phyloP scores from a whole-genome alignment of 2,113 vertebrate species.

The Dendrocopos noguchii region DNA sequence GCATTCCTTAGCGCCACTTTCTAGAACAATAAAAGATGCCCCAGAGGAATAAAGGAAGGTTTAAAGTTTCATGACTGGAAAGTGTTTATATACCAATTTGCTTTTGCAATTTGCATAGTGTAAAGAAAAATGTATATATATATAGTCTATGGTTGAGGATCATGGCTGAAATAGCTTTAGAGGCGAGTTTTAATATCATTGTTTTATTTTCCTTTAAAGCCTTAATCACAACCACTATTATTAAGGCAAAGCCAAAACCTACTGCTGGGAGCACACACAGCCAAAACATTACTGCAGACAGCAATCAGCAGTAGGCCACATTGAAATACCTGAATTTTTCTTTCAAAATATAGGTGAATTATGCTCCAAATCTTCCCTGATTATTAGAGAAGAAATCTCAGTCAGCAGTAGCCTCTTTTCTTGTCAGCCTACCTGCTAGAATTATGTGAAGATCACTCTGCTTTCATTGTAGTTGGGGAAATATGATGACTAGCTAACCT shows the following conservation, averaged over 20 bases:
- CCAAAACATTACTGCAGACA: not conserved
- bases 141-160: not conserved
- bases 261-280: not conserved
- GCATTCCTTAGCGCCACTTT: not conserved
- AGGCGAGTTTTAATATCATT: fast-evolving
- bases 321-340: not conserved
- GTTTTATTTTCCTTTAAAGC: not conserved
- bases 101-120: not conserved
- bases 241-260: not conserved
- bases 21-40: not conserved
- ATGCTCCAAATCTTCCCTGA: not conserved
- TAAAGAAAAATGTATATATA: not conserved
- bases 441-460: not conserved
- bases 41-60: not conserved
- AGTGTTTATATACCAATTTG: not conserved
- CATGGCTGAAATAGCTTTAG: not conserved
- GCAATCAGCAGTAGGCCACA: not conserved
- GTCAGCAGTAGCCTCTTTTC: not conserved
- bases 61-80: not conserved
- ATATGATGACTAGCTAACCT: not conserved
- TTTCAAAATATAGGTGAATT: not conserved
- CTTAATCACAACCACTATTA: not conserved
- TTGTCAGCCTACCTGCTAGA: not conserved
- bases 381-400: not conserved
- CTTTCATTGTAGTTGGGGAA: not conserved